phyloP scores from a whole-genome alignment of 2,888 invertebrate species.

The Agrotis segetum region DNA sequence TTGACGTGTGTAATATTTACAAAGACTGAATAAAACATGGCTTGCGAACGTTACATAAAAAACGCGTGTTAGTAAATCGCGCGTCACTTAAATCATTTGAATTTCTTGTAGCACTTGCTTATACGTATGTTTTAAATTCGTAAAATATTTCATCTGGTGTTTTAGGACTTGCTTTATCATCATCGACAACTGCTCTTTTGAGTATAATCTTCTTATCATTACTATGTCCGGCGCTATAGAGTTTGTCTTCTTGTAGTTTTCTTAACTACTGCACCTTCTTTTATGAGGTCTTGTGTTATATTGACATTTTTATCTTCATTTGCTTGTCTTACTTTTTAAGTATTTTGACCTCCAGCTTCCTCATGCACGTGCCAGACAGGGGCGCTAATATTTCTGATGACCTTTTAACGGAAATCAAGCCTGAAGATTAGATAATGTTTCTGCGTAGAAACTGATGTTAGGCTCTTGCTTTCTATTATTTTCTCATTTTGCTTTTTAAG shows the following conservation, averaged over 20 bases:
- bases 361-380: conserved; percentile 30
- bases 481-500: neutral
- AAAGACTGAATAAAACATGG: conserved; percentile 51
- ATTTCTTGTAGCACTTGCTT: conserved; percentile 31
- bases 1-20: conserved; percentile 38
- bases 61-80: conserved; percentile 34
- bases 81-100: conserved; percentile 52
- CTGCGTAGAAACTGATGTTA: conserved; percentile 23
- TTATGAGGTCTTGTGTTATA: neutral
- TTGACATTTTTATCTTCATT: neutral
- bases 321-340: neutral
- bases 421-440: conserved; percentile 44
- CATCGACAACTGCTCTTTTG: neutral
- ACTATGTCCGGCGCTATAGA: neutral
- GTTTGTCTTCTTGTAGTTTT: neutral
- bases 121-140: neutral
- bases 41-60: conserved; percentile 49
- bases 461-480: conserved; percentile 11
- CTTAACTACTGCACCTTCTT: too few species aligned
- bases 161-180: neutral
- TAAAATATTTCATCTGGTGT: neutral
- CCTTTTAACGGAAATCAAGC: conserved; percentile 35
- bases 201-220: neutral
- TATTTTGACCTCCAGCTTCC: neutral
- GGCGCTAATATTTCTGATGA: conserved; percentile 34